Evolutionary conservation across 1,140 invertebrate genomes (phyloP).

Genomic region (Camponotus floridanus): DNA sequence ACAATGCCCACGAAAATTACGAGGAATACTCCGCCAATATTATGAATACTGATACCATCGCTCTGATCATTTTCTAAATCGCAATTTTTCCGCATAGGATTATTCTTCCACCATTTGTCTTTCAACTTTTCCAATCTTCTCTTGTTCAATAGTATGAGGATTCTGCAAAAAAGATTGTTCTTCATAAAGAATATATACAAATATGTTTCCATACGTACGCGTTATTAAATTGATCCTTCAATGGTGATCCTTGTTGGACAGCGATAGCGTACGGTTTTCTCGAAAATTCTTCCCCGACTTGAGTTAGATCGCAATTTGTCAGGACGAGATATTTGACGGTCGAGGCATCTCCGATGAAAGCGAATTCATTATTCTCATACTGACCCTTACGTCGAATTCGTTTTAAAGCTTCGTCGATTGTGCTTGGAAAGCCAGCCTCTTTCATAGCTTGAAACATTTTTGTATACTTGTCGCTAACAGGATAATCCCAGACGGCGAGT

Average conservation of each 20-base stretch:
- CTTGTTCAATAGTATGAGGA: constrained; percentile 96
- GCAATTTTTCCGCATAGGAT: constrained; percentile 92
- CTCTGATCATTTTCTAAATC: constrained; percentile 96
- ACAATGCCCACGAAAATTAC: constrained; percentile 98
- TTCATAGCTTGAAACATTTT: constrained; percentile 99
- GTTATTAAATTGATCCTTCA: constrained; percentile 96
- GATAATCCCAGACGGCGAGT: constrained; percentile 99
- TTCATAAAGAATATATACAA: not conserved
- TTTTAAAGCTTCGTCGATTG: constrained; percentile 91
- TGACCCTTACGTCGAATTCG: constrained; percentile 88
- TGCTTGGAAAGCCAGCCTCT: constrained; percentile 93
- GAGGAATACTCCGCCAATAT: constrained; percentile 99
- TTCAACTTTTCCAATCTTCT: constrained; percentile 96
- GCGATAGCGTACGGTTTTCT: constrained; percentile 98
- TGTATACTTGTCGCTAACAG: constrained; percentile 98
- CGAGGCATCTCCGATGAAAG: constrained; percentile 97
- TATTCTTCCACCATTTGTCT: constrained; percentile 98
- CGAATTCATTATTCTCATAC: constrained; percentile 94
- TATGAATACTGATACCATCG: constrained; percentile 98
- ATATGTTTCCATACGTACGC: constrained; percentile 89
- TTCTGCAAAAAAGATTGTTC: constrained; percentile 79
- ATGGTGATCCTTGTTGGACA: constrained; percentile 97
- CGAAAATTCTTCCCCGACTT: constrained; percentile 98
- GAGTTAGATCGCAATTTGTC: constrained; percentile 96
- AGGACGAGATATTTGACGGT: constrained; percentile 95